A percentile compares a stretch with the other conserved stretches of the same genome.
Conservation (phyloP, 2,113 vertebrate species). For the Nibea coibor region DNA sequence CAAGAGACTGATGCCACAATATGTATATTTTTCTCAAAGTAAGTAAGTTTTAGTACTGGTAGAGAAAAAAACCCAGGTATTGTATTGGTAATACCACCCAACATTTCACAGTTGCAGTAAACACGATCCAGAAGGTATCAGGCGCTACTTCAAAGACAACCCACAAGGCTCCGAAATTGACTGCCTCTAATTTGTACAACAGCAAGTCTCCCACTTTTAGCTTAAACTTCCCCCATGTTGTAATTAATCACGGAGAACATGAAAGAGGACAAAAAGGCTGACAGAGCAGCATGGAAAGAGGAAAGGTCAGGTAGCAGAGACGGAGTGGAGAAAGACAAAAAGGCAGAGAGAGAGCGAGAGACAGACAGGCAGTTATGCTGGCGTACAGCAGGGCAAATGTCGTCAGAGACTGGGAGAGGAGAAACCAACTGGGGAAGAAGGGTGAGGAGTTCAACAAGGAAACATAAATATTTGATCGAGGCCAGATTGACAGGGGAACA, state of each 20-base stretch:
- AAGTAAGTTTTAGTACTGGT: not conserved
- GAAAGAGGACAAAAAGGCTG: slow-evolving; percentile 61
- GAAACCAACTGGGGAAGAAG: slow-evolving; percentile 67
- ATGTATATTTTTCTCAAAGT: not conserved
- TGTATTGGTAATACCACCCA: too few relatives aligned
- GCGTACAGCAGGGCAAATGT: slow-evolving; percentile 48
- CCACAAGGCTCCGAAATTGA: slow-evolving; percentile 21
- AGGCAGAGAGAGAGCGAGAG: slow-evolving; percentile 19
- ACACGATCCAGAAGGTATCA: slow-evolving; percentile 7
- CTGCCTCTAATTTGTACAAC: slow-evolving; percentile 37
- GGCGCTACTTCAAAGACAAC: slow-evolving; percentile 33
- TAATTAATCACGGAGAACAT: slow-evolving; percentile 75
- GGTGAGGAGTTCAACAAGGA: slow-evolving; percentile 80
- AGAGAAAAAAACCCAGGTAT: too few relatives aligned
- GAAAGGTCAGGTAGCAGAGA: slow-evolving; percentile 54
- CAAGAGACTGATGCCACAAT: too few relatives aligned
- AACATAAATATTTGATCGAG: slow-evolving; percentile 85
- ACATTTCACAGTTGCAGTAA: not conserved
- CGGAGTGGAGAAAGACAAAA: slow-evolving; percentile 32
- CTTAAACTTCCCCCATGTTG: slow-evolving; percentile 8
- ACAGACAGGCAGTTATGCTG: slow-evolving; percentile 10
- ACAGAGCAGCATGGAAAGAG: slow-evolving; percentile 67
- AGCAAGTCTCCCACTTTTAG: slow-evolving; percentile 50
- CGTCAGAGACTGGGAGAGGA: slow-evolving; percentile 71
- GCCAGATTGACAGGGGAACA: slow-evolving; percentile 83